These are phyloP conservation scores for Caenorhabditis virilis DNA, from an alignment of 2,888 invertebrate genomes.

Conservation along the genomic window DNA sequence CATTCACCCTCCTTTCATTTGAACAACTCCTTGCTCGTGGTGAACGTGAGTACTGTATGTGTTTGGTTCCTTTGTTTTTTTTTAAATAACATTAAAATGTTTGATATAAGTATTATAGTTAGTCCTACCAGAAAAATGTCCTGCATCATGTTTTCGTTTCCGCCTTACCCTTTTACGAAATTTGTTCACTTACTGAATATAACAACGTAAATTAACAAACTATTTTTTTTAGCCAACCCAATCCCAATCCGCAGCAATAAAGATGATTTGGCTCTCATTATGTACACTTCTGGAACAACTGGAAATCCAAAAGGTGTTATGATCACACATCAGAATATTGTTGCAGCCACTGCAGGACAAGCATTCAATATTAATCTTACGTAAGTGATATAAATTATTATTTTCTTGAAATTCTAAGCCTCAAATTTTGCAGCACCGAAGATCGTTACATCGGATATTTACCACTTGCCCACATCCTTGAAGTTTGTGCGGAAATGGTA, in stretches of 20 bases:
- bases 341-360: slow-evolving; percentile 71
- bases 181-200: not conserved
- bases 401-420: not conserved
- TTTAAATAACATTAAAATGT: too few relatives aligned
- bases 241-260: slow-evolving; percentile 74
- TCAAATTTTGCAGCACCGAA: slow-evolving; percentile 41
- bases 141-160: too few relatives aligned
- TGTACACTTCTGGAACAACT: slow-evolving; percentile 98
- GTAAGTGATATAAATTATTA: slow-evolving; percentile 1
- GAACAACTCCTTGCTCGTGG: slow-evolving; percentile 55
- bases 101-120: too few relatives aligned
- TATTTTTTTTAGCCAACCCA: slow-evolving; percentile 31
- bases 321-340: slow-evolving; percentile 71
- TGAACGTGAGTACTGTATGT: slow-evolving; percentile 40
- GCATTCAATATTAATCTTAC: slow-evolving; percentile 51
- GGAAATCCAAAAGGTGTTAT: slow-evolving; percentile 74
- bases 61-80: slow-evolving; percentile 2
- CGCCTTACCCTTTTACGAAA: too few relatives aligned
- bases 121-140: too few relatives aligned
- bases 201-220: not conserved
- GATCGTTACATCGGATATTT: slow-evolving; percentile 92
- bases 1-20: slow-evolving; percentile 53
- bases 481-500: slow-evolving; percentile 80
- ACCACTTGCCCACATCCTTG: slow-evolving; percentile 94
- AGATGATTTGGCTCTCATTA: slow-evolving; percentile 88